Conservation (phyloP, 2,888 invertebrate species). For the Melanophora roralis region DNA sequence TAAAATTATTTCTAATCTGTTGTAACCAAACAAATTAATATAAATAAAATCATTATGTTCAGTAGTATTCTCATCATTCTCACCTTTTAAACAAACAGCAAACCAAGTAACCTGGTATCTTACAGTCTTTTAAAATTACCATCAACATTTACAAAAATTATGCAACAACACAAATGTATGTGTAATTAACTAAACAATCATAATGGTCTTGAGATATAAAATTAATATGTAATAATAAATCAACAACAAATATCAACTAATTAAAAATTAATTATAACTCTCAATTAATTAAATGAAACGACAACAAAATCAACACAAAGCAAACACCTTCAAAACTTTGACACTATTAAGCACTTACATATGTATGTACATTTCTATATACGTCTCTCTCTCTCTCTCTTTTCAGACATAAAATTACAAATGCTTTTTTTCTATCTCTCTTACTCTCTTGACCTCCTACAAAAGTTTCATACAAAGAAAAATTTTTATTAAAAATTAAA, state of each 20-base stretch:
- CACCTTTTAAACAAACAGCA: not conserved
- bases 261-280: not conserved
- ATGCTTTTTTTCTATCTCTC: no score
- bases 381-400: no score
- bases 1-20: slow-evolving; percentile 46
- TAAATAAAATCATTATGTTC: slow-evolving; percentile 54
- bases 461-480: no score
- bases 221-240: not conserved
- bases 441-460: no score
- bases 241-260: not conserved
- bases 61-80: not conserved
- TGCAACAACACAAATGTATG: no score
- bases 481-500: no score
- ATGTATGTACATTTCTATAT: no score
- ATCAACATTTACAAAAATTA: slow-evolving; percentile 2
- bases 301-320: slow-evolving; percentile 1
- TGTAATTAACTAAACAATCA: slow-evolving; percentile 11
- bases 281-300: not conserved
- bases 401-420: no score
- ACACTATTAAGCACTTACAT: not conserved
- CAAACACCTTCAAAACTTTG: not conserved
- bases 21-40: slow-evolving; percentile 52
- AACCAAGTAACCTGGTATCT: slow-evolving; percentile 19
- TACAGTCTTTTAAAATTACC: slow-evolving; percentile 31
- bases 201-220: slow-evolving; percentile 8